Conservation (phyloP, 1,140 invertebrate species). For the Caenorhabditis brenneri region DNA sequence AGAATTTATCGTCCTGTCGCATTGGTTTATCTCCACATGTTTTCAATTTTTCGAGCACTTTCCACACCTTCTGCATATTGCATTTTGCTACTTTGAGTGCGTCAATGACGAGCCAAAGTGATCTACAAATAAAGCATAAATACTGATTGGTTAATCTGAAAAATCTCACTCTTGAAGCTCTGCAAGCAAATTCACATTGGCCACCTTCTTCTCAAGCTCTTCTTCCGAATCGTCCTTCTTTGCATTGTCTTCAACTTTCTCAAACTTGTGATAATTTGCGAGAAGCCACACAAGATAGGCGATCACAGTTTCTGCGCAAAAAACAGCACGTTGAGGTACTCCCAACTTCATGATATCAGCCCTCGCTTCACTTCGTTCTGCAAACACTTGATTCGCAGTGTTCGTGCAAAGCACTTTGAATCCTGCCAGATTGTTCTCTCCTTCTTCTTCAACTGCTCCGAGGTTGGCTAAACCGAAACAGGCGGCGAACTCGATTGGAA, state of each 20-base stretch:
- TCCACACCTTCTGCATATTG: slow-evolving; percentile 25
- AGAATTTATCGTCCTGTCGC: neutral
- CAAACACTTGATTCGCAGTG: neutral
- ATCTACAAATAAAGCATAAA: neutral
- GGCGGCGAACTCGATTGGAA: slow-evolving; percentile 9
- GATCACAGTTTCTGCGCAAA: neutral
- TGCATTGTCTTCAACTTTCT: neutral
- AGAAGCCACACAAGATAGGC: slow-evolving; percentile 15
- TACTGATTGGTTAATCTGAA: no score
- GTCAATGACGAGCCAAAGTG: neutral
- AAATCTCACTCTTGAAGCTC: slow-evolving; percentile 29
- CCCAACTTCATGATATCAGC: neutral
- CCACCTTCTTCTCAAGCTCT: neutral
- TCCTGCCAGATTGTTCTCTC: neutral
- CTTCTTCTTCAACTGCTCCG: neutral
- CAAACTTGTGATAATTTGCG: neutral
- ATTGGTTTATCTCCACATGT: slow-evolving; percentile 6
- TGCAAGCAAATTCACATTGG: neutral
- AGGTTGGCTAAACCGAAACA: slow-evolving; percentile 4
- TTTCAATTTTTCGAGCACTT: slow-evolving; percentile 1
- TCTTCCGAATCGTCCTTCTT: neutral
- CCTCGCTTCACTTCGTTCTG: neutral
- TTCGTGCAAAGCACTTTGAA: neutral
- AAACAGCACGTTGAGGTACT: neutral
- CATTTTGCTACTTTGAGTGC: neutral